Percentiles rank a stretch among this genome's conserved stretches.
Evolutionary conservation across 2,797 vertebrate genomes (phyloP).

Genomic region (Coilia nasus): DNA sequence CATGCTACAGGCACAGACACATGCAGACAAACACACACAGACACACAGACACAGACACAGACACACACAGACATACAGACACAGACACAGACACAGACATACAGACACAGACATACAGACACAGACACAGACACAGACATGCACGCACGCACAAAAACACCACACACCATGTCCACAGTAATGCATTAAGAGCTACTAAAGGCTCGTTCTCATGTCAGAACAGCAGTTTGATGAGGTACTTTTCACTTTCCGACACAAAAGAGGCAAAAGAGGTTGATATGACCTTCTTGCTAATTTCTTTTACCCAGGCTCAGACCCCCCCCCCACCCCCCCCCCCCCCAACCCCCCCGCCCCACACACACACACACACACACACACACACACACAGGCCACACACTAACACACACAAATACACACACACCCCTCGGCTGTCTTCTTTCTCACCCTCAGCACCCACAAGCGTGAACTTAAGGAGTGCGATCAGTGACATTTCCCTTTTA

Average conservation of each 20-base stretch:
- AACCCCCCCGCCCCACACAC: neutral
- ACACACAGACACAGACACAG: slow-evolving; percentile 12
- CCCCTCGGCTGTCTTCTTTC: neutral
- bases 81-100: too few species aligned
- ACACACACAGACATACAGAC: neutral
- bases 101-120: too few species aligned
- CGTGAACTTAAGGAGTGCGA: neutral
- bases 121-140: neutral
- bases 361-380: too few species aligned
- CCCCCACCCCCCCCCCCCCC: neutral
- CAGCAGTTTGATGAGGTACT: neutral
- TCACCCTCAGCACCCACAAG: neutral
- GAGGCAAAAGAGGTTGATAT: slow-evolving; percentile 10
- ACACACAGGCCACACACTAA: neutral
- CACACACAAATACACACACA: neutral
- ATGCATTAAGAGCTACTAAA: neutral
- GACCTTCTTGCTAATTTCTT: slow-evolving; percentile 26
- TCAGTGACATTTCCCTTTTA: slow-evolving; percentile 13
- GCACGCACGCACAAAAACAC: neutral
- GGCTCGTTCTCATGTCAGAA: neutral
- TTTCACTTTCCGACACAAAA: neutral
- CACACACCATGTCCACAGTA: neutral
- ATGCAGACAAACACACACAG: slow-evolving; percentile 20
- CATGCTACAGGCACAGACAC: neutral
- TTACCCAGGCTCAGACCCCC: neutral